These are phyloP conservation scores for Drosophila cardini DNA, from an alignment of 1,140 invertebrate species.

Conservation along the genomic window DNA sequence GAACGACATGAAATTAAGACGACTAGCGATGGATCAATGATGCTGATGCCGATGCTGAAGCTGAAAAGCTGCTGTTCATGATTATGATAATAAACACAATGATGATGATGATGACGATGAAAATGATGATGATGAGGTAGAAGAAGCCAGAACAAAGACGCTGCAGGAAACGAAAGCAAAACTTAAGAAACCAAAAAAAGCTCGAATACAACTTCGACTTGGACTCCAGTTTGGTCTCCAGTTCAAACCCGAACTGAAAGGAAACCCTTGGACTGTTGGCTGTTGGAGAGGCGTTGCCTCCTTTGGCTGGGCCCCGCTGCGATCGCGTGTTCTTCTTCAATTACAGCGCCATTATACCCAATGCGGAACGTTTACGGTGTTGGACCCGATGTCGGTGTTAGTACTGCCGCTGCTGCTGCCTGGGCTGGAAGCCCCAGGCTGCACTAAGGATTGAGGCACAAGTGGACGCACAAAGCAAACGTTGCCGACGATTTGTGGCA, in stretches of 20 bases:
- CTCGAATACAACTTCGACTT: constrained; percentile 2
- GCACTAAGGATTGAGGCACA: constrained; percentile 32
- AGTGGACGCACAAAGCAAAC: constrained; percentile 37
- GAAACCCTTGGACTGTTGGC: constrained; percentile 41
- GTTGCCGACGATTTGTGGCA: constrained; percentile 33
- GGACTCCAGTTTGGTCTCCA: neutral
- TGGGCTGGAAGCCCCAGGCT: constrained; percentile 16
- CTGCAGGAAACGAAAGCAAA: constrained; percentile 44
- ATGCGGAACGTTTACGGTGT: constrained; percentile 73
- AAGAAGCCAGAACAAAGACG: constrained; percentile 46
- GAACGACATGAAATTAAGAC: constrained; percentile 72
- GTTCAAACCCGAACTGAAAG: constrained; percentile 6
- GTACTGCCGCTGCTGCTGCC: neutral
- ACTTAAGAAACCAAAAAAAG: neutral
- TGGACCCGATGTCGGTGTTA: neutral
- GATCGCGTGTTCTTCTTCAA: constrained; percentile 82
- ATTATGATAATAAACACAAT: constrained; percentile 32
- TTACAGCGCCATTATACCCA: constrained; percentile 79
- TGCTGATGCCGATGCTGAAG: constrained; percentile 13
- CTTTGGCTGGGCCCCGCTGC: constrained; percentile 35
- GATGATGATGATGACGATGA: constrained; percentile 4
- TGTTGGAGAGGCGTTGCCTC: constrained; percentile 32
- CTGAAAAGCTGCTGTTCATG: constrained; percentile 1
- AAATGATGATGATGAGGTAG: constrained; percentile 29
- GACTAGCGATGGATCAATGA: constrained; percentile 67